Evolutionary conservation across 1,140 invertebrate genomes (phyloP).

Genomic region (Bombus pyrosoma): DNA sequence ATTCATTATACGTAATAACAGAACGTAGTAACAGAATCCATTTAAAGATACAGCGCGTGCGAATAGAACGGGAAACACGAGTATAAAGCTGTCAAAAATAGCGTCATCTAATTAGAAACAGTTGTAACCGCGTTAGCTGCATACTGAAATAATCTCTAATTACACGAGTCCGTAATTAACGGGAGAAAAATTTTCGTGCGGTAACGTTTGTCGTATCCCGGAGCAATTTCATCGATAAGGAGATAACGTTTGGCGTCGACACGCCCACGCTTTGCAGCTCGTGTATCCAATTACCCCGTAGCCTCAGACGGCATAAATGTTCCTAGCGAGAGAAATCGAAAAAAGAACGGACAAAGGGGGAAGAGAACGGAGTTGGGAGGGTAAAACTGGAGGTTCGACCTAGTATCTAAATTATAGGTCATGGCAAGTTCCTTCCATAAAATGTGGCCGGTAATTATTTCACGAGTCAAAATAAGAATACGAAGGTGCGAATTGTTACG

Average conservation of each 20-base stretch:
- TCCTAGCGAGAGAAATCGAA: neutral
- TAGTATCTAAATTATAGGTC: neutral
- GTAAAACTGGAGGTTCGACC: neutral
- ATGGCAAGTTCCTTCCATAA: neutral
- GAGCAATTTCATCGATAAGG: slow-evolving; percentile 32
- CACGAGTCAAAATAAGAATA: neutral
- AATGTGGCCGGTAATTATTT: neutral
- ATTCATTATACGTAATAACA: neutral
- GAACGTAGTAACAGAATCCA: neutral
- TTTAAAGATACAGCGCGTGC: neutral
- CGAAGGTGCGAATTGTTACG: neutral
- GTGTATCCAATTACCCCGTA: slow-evolving; percentile 31
- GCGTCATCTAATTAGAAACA: neutral
- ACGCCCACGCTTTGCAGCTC: slow-evolving; percentile 19
- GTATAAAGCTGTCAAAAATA: neutral
- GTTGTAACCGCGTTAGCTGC: neutral
- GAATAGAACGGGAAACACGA: neutral
- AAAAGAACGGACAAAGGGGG: neutral
- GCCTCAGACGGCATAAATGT: slow-evolving; percentile 4
- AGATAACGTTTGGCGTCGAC: slow-evolving; percentile 28
- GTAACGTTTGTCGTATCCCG: slow-evolving; percentile 21
- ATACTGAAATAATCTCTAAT: neutral
- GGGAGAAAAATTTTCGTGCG: neutral
- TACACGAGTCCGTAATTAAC: neutral
- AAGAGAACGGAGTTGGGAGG: slow-evolving; percentile 10